Percentiles rank a stretch among this genome's conserved stretches.
Conservation (phyloP, 2,797 vertebrate genomes). For the Eutrigla gurnardus region DNA sequence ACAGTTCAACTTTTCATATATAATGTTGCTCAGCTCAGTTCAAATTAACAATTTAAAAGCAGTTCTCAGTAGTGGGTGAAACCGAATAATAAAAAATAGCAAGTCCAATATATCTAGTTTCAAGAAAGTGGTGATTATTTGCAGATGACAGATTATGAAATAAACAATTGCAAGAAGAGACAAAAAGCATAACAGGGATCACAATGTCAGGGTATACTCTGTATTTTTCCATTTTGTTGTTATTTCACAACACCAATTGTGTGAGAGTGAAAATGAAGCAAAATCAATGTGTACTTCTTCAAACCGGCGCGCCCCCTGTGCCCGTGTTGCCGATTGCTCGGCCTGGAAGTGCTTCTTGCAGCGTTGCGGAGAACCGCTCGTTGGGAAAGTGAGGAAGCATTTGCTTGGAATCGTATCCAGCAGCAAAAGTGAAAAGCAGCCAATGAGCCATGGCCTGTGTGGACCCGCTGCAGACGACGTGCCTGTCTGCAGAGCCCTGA, state of each 20-base stretch:
- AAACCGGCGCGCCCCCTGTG: neutral
- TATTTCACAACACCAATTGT: neutral
- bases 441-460: no score
- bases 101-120: conserved; percentile 13
- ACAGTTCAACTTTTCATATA: neutral
- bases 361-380: neutral
- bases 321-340: neutral
- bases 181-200: neutral
- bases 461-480: no score
- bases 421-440: neutral
- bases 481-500: neutral
- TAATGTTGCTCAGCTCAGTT: conserved; percentile 41
- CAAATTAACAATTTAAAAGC: neutral
- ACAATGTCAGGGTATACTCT: neutral
- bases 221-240: neutral
- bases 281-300: neutral
- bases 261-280: neutral
- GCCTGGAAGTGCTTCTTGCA: neutral
- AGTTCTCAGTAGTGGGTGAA: neutral
- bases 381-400: neutral
- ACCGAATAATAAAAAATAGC: neutral
- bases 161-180: neutral
- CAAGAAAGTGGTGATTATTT: neutral
- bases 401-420: neutral
- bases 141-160: neutral